Conservation (phyloP, 2,113 vertebrate genomes). For the Nipponia nippon region DNA sequence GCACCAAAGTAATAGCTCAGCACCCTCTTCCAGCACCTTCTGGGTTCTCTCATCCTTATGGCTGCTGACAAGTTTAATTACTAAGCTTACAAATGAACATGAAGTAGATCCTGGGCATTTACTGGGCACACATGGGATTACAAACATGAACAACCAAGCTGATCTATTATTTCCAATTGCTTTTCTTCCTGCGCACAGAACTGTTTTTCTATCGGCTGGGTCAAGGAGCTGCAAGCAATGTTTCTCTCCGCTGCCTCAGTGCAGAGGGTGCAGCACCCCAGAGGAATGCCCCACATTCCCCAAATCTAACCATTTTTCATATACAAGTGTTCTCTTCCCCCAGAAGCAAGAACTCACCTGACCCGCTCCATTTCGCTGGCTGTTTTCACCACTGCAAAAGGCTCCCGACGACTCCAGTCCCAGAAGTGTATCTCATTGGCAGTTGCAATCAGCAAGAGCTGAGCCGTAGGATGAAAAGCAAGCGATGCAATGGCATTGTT, state of each 20-base stretch:
- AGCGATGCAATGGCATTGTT: conserved; percentile 97
- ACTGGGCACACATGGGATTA: neutral
- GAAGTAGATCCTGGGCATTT: neutral
- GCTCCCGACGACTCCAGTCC: conserved; percentile 98
- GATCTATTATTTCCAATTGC: neutral
- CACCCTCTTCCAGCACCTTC: neutral
- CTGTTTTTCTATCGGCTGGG: neutral
- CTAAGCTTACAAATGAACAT: neutral
- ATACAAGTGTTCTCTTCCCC: neutral
- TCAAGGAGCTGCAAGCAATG: neutral
- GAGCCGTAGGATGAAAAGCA: conserved; percentile 96
- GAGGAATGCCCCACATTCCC: neutral
- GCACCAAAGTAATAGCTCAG: neutral
- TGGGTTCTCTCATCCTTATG: neutral
- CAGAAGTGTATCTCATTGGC: conserved; percentile 98
- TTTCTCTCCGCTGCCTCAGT: neutral
- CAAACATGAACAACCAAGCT: neutral
- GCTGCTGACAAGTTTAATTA: neutral
- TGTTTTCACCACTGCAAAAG: conserved; percentile 96
- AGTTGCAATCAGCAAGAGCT: conserved; percentile 96
- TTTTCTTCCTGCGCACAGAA: neutral
- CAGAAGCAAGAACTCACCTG: conserved; percentile 73
- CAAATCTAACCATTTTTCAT: neutral
- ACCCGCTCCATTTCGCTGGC: conserved; percentile 95
- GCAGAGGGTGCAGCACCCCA: neutral